These are phyloP conservation scores for Muraenolepis orangiensis DNA, from an alignment of 2,797 vertebrate species.

Conservation along the genomic window DNA sequence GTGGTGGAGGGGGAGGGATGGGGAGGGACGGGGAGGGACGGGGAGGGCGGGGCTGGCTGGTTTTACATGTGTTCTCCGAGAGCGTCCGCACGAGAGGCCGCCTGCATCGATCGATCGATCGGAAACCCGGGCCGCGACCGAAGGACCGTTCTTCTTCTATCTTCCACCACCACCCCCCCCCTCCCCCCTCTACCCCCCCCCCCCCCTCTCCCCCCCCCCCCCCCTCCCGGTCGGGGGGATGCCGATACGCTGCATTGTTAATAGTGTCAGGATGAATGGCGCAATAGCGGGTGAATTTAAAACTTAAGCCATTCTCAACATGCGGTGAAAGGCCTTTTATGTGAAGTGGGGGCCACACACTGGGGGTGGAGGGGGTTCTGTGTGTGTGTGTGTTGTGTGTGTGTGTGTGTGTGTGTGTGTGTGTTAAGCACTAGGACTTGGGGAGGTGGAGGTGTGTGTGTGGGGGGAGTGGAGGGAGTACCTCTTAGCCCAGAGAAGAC, in stretches of 20 bases:
- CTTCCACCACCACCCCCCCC: too few relatives aligned
- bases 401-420: background rate
- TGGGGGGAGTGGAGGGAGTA: constrained; percentile 83
- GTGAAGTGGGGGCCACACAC: constrained; percentile 33
- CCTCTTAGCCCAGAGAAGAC: constrained; percentile 86
- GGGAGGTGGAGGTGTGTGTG: constrained; percentile 89
- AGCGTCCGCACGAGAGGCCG: constrained; percentile 66
- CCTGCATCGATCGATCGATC: too few relatives aligned
- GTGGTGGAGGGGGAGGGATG: too few relatives aligned
- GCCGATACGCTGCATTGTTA: constrained; percentile 71
- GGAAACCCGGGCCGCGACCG: too few relatives aligned
- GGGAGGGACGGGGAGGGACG: too few relatives aligned
- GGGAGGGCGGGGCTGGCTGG: constrained; percentile 43
- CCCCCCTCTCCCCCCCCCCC: background rate
- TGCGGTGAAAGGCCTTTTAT: constrained; percentile 63
- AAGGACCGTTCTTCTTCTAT: too few relatives aligned
- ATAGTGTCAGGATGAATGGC: constrained; percentile 65
- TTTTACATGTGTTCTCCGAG: constrained; percentile 76
- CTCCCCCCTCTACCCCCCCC: background rate
- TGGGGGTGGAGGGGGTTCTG: too few relatives aligned
- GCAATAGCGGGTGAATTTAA: constrained; percentile 54
- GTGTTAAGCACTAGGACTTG: constrained; percentile 55
- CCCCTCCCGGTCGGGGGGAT: constrained; percentile 32
- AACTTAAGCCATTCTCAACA: constrained; percentile 82
- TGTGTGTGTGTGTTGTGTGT: background rate